Evolutionary conservation across 2,113 vertebrate genomes (phyloP).

Genomic region (Bufo gargarizans): DNA sequence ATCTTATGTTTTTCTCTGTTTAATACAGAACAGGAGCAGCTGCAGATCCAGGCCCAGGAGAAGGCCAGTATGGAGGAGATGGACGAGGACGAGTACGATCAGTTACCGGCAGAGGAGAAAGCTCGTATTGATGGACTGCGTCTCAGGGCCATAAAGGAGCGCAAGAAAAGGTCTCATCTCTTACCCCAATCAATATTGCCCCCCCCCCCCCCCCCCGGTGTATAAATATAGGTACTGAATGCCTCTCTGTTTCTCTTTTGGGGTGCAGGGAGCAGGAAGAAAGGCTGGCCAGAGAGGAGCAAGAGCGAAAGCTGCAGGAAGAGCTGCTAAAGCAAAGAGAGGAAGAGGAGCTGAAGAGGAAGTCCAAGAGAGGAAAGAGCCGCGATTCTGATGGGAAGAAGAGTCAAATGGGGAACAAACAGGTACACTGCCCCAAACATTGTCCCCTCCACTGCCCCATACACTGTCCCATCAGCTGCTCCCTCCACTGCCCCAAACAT

Average conservation of each 20-base stretch:
- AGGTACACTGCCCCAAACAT: slow-evolving; percentile 61
- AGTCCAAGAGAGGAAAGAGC: slow-evolving; percentile 69
- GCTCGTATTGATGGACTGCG: slow-evolving; percentile 61
- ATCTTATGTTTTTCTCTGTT: neutral
- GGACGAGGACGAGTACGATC: slow-evolving; percentile 81
- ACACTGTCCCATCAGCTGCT: neutral
- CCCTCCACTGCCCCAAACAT: too few species aligned
- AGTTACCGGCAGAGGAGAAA: slow-evolving; percentile 76
- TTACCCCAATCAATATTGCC: neutral
- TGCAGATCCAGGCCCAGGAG: slow-evolving; percentile 62
- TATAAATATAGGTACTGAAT: neutral
- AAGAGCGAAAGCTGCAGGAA: slow-evolving; percentile 70
- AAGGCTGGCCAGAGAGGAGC: slow-evolving; percentile 65
- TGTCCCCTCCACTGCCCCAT: neutral
- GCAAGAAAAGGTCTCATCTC: slow-evolving; percentile 72
- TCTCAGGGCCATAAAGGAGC: slow-evolving; percentile 62
- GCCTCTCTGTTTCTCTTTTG: neutral
- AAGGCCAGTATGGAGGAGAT: slow-evolving; percentile 69
- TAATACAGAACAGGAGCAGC: slow-evolving; percentile 62
- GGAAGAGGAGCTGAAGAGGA: slow-evolving; percentile 77
- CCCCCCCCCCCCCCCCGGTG: too few species aligned
- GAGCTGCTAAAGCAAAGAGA: slow-evolving; percentile 70
- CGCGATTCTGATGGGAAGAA: slow-evolving; percentile 67
- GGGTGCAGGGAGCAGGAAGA: slow-evolving; percentile 73
- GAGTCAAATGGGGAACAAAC: slow-evolving; percentile 64